A percentile compares a stretch with the other conserved stretches of the same genome.
Evolutionary conservation across 1,140 invertebrate species (phyloP).

Genomic region (Zophobas morio): DNA sequence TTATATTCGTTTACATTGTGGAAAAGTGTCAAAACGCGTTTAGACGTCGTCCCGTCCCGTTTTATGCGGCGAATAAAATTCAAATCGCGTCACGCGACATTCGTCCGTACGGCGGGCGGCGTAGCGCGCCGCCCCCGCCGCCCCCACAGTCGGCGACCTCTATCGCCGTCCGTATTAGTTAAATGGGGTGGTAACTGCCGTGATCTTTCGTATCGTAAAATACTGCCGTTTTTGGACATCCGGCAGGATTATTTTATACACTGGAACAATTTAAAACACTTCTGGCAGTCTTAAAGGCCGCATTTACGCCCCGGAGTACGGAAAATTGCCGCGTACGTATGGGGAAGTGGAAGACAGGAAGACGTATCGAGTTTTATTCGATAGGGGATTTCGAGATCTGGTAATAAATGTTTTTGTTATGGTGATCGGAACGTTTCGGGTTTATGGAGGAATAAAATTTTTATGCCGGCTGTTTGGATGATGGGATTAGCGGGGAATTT

Average conservation of each 20-base stretch:
- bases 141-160: constrained; percentile 37
- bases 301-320: constrained; percentile 46
- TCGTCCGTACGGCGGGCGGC: constrained; percentile 9
- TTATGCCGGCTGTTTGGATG: neutral
- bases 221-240: constrained; percentile 52
- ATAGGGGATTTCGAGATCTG: constrained; percentile 17
- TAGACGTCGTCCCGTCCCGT: constrained; percentile 32
- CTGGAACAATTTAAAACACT: constrained; percentile 56
- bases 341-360: neutral
- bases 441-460: constrained; percentile 22
- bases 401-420: constrained; percentile 23
- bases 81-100: constrained; percentile 33
- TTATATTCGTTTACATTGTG: constrained; percentile 36
- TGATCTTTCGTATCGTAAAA: constrained; percentile 54
- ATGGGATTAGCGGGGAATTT: neutral
- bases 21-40: constrained; percentile 55
- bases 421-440: constrained; percentile 12
- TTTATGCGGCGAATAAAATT: constrained; percentile 43
- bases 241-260: constrained; percentile 56
- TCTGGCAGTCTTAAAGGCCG: constrained; percentile 47
- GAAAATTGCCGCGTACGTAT: constrained; percentile 45
- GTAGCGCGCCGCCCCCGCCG: neutral
- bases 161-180: constrained; percentile 53
- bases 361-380: constrained; percentile 10
- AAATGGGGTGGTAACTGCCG: constrained; percentile 57